Evolutionary conservation across 1,140 invertebrate species (phyloP), one percentile per base, ranked within the genome.

Genomic region (Atta texana): DNA sequence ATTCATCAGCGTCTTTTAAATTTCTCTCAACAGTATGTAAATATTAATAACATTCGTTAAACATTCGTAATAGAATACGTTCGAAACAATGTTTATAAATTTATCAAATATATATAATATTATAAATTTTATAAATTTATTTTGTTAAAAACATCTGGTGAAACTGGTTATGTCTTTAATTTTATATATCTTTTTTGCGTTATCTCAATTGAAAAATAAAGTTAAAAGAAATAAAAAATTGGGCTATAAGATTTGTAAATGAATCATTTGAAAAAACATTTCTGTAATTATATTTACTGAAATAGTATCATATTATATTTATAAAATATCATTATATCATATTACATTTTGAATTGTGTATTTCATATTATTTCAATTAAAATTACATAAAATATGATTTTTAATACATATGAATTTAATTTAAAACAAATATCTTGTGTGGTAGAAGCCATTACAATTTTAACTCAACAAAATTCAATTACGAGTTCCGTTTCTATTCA

Each of bases 31-130:
- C 51, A 2, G 5, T 6, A 28, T 1, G 18, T 71, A 59, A 81
- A 81, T 81, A 71, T 71, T 71, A 81, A 71, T 81, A 81, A 81
- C 10, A n/a, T 71, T 81, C 12, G 5, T n/a, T 44, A 44, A 10
- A 24, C 18, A 78, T 78, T 57, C 21, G 21, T 28, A 39, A 31
- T 10, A 34, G 0, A 39, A 24, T 34, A n/a, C 28, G n/a, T 21
- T 68, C 10, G 14, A 53, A 31, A 2, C 34, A 16, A 3, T 51
- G 16, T 80, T 31, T 24, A 24, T 24, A 24, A 24, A 31, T 28
- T 28, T 31, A 3, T 31, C 28, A 31, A 28, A 31, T 24, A 24
- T 24, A 24, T 24, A 24, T 24, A 24, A 24, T 24, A 24, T 24
- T 24, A 24, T 24, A 24, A 4, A 68, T 34, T 80, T 24, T 39